Evolutionary conservation across 37 sponge, comb jelly and placozoan genomes (phyloP).

Genomic region (Aplysina aerophoba): DNA sequence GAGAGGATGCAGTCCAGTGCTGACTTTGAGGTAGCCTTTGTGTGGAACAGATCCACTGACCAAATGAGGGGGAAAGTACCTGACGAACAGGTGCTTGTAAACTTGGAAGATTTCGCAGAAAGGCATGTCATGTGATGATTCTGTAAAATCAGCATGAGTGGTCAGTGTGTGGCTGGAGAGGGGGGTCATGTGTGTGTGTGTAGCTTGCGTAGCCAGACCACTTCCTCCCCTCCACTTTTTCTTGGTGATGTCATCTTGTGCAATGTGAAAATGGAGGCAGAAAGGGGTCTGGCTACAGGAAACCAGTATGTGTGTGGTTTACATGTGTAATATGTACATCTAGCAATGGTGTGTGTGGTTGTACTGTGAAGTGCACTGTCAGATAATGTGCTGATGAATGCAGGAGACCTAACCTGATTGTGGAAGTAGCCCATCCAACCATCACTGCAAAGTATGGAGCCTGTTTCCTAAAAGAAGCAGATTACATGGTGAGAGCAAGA

Average conservation of each 20-base stretch:
- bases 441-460: conserved; percentile 78
- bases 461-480: conserved; percentile 70
- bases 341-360: background rate
- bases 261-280: too few species aligned
- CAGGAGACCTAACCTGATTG: conserved; percentile 84
- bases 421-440: conserved; percentile 93
- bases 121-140: conserved; percentile 29
- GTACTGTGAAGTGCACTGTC: background rate
- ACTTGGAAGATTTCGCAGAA: conserved; percentile 54
- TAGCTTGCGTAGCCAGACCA: too few species aligned
- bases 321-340: background rate
- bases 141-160: too few species aligned
- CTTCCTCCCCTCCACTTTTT: too few species aligned
- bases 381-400: background rate
- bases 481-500: conserved; percentile 66
- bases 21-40: conserved; percentile 76
- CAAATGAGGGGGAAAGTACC: conserved; percentile 65
- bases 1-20: conserved; percentile 45
- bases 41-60: conserved; percentile 86
- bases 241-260: too few species aligned
- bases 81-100: conserved; percentile 59
- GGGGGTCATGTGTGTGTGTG: background rate
- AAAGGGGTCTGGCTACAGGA: too few species aligned
- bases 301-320: too few species aligned
- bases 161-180: too few species aligned